phyloP scores from a whole-genome alignment of 1,140 invertebrate genomes.

The Drepana arcuata region DNA sequence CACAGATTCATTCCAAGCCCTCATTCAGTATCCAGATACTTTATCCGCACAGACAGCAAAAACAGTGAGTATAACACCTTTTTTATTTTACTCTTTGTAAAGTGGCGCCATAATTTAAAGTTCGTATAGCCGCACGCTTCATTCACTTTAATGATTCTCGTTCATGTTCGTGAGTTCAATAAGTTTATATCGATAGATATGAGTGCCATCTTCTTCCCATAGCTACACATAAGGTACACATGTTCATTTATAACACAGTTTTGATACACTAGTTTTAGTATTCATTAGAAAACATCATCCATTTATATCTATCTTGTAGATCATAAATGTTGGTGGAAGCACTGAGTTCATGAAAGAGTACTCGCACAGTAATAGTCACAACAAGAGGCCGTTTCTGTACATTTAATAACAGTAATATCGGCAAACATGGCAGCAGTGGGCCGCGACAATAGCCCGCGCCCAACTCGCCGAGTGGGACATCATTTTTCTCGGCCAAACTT shows the following conservation, averaged over 20 bases:
- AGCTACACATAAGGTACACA: too few relatives aligned
- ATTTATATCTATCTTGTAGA: too few relatives aligned
- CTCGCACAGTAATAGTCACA: too few relatives aligned
- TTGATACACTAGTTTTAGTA: too few relatives aligned
- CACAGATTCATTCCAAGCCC: constrained; percentile 98
- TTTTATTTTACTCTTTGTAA: constrained; percentile 63
- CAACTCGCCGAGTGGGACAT: constrained; percentile 50
- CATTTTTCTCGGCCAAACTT: constrained; percentile 68
- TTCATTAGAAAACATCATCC: too few relatives aligned
- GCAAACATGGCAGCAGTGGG: constrained; percentile 20
- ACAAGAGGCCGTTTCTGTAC: constrained; percentile 28
- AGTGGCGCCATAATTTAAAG: constrained; percentile 63
- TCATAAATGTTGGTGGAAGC: too few relatives aligned
- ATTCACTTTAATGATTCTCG: constrained; percentile 59
- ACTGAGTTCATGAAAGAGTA: too few relatives aligned
- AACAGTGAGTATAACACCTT: constrained; percentile 78
- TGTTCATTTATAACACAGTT: too few relatives aligned
- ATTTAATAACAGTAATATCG: constrained; percentile 50
- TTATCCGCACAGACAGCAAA: constrained; percentile 96
- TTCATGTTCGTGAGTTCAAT: too few relatives aligned
- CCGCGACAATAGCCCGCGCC: constrained; percentile 38
- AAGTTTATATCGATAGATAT: constrained; percentile 12
- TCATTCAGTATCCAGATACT: constrained; percentile 98
- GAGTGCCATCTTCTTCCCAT: too few relatives aligned
- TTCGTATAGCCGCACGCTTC: constrained; percentile 59